Evolutionary conservation across 2,113 vertebrate genomes (phyloP).

Genomic region (Actenoides hombroni): DNA sequence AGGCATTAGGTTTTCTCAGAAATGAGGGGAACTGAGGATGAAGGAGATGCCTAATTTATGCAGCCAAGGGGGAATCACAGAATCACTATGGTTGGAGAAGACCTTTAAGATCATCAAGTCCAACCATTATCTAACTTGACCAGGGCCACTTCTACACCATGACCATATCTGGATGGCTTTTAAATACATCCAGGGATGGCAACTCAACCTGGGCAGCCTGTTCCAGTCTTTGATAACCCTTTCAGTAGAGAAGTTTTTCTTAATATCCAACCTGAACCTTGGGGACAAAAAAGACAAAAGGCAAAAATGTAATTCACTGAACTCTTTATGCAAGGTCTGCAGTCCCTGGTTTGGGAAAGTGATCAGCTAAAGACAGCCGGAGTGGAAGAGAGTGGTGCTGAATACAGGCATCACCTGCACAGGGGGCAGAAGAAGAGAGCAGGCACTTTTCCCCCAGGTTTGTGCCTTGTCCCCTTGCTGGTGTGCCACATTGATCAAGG

Average conservation of each 20-base stretch:
- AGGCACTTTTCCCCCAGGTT: not conserved
- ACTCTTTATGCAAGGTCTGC: not conserved
- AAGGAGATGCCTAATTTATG: not conserved
- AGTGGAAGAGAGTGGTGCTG: not conserved
- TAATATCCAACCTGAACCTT: too few relatives aligned
- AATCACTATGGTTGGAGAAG: too few relatives aligned
- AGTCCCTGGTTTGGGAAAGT: not conserved
- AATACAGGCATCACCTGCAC: not conserved
- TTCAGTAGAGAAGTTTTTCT: too few relatives aligned
- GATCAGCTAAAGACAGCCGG: not conserved
- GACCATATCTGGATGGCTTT: too few relatives aligned
- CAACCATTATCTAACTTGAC: too few relatives aligned
- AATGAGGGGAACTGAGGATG: not conserved
- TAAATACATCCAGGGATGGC: too few relatives aligned
- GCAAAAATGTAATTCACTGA: not conserved
- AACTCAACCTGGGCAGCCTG: too few relatives aligned
- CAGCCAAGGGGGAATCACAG: not conserved
- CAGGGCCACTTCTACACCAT: too few relatives aligned
- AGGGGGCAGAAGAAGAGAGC: not conserved
- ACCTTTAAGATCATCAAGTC: too few relatives aligned
- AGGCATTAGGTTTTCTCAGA: not conserved
- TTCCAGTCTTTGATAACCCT: too few relatives aligned
- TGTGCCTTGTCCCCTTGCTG: not conserved
- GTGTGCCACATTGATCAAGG: not conserved
- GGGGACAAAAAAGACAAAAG: not conserved